These are phyloP conservation scores for Clamator glandarius DNA, from an alignment of 2,797 vertebrate species.

Conservation along the genomic window DNA sequence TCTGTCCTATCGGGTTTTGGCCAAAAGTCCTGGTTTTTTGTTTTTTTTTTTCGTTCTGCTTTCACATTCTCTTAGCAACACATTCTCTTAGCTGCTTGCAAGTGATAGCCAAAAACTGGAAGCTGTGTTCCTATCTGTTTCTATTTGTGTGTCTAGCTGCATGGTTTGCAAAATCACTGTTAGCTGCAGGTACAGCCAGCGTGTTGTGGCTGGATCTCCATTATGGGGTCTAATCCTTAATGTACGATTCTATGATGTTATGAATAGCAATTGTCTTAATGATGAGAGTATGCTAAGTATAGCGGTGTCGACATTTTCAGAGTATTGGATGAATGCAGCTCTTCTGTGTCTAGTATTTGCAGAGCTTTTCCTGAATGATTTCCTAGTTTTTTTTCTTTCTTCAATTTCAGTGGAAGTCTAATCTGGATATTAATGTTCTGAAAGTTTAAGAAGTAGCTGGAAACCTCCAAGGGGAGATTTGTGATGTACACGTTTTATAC, in stretches of 20 bases:
- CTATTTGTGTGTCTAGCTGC: not conserved
- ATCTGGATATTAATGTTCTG: not conserved
- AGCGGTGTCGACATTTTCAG: not conserved
- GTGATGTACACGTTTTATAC: not conserved
- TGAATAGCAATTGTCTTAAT: not conserved
- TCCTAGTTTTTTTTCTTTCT: not conserved
- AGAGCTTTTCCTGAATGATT: not conserved
- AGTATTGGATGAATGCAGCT: not conserved
- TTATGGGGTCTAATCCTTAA: not conserved
- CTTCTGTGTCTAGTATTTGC: not conserved
- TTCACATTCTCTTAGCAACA: constrained; percentile 59
- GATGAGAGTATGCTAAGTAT: not conserved
- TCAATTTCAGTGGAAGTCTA: not conserved
- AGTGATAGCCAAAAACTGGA: constrained; percentile 16
- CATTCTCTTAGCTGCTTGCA: constrained; percentile 8
- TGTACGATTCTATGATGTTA: not conserved
- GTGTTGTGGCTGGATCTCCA: not conserved
- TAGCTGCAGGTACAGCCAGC: not conserved
- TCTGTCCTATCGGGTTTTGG: not conserved
- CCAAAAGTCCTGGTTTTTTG: constrained; percentile 30
- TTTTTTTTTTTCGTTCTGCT: constrained; percentile 35
- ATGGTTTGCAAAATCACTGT: not conserved
- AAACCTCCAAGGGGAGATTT: not conserved
- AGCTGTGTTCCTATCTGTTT: not conserved
- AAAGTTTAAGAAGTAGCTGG: not conserved